phyloP scores from a whole-genome alignment of 1,140 invertebrate species.

The Caligus rogercresseyi region DNA sequence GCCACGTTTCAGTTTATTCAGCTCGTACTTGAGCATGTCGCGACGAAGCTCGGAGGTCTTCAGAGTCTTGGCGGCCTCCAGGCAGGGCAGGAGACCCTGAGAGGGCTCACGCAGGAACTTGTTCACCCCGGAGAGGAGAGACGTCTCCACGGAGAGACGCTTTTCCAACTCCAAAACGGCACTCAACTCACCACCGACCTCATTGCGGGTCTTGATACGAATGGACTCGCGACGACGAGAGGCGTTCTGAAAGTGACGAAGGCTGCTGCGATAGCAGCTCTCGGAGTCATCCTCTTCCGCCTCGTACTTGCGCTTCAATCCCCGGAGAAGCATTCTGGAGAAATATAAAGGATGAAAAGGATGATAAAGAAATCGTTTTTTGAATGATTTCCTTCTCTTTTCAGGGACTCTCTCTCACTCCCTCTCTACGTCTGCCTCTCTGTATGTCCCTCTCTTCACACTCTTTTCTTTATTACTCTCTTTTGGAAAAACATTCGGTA shows the following conservation, averaged over 20 bases:
- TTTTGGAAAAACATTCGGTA: too few relatives aligned
- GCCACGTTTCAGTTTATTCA: constrained; percentile 19
- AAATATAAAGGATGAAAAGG: neutral
- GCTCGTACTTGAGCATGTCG: constrained; percentile 18
- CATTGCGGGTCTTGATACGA: neutral
- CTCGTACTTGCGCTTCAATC: constrained; percentile 4
- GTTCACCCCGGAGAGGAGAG: neutral
- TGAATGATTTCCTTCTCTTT: too few relatives aligned
- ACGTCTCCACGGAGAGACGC: constrained; percentile 1
- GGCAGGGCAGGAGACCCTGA: neutral
- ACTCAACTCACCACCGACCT: neutral
- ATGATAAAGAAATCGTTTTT: too few relatives aligned
- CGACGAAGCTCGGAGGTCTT: neutral
- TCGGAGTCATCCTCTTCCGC: neutral
- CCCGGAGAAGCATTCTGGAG: neutral
- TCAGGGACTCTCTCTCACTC: too few relatives aligned
- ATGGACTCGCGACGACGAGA: neutral
- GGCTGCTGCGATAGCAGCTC: neutral
- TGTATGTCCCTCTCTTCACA: too few relatives aligned
- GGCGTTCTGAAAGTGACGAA: constrained; percentile 3
- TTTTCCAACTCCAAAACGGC: neutral
- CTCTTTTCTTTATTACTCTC: too few relatives aligned
- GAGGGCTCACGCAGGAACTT: constrained; percentile 10
- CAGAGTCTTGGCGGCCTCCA: constrained; percentile 17
- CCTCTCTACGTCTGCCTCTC: too few relatives aligned